These are phyloP conservation scores for Perca schrenkii DNA, from an alignment of 2,113 vertebrate species.

Conservation along the genomic window DNA sequence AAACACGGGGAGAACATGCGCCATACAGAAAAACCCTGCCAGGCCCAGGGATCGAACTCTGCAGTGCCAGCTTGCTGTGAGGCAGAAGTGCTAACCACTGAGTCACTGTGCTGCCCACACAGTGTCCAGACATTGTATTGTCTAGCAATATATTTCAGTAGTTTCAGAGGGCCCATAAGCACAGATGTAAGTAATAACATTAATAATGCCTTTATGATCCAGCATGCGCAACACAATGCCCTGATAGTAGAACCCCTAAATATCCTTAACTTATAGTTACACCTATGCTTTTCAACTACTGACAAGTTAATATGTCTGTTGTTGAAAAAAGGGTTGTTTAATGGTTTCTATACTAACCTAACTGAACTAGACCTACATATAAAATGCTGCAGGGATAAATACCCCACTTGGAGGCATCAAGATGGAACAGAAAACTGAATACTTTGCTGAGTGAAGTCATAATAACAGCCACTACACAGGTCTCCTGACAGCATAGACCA, in stretches of 20 bases:
- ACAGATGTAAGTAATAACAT: not conserved
- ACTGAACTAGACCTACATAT: not conserved
- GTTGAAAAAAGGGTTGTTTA: not conserved
- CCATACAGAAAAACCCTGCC: no score
- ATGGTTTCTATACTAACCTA: not conserved
- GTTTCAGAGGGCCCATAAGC: not conserved
- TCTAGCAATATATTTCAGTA: no score
- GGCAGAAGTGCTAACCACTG: no score
- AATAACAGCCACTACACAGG: not conserved
- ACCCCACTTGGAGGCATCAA: not conserved
- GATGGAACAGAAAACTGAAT: not conserved
- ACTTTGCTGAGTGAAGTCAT: not conserved
- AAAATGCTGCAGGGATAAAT: not conserved
- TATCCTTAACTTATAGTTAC: no score
- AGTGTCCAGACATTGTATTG: no score
- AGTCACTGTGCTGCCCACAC: no score
- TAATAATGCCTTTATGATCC: not conserved
- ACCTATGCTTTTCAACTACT: not conserved
- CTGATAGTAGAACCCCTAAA: not conserved
- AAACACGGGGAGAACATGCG: no score
- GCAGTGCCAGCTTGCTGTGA: no score
- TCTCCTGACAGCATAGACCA: not conserved
- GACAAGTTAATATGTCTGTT: not conserved
- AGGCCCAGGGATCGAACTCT: no score
- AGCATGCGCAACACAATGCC: not conserved